Percentiles rank a stretch among this genome's conserved stretches.
Evolutionary conservation across 2,113 vertebrate genomes (phyloP).

Genomic region (Cromileptes altivelis): DNA sequence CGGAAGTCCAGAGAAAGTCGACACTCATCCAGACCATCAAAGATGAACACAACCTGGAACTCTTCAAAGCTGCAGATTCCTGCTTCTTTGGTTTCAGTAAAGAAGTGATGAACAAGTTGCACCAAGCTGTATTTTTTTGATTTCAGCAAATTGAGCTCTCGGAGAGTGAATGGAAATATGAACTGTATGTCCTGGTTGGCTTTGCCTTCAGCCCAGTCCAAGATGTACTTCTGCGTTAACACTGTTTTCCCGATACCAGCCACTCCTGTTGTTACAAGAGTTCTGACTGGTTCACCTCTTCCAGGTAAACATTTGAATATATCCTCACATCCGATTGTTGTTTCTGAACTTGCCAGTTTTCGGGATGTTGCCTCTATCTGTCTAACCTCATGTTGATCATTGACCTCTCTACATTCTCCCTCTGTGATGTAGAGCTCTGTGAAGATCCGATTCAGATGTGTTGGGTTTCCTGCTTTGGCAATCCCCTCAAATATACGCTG

Average conservation of each 20-base stretch:
- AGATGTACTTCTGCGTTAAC: constrained; percentile 36
- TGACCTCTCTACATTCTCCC: constrained; percentile 21
- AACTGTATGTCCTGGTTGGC: constrained; percentile 13
- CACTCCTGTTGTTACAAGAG: constrained; percentile 50
- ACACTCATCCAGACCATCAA: constrained; percentile 48
- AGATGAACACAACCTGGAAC: constrained; percentile 37
- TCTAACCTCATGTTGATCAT: constrained; percentile 42
- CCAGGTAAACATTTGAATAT: constrained; percentile 18
- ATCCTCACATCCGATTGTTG: neutral
- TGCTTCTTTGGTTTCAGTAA: constrained; percentile 40
- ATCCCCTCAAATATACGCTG: constrained; percentile 47
- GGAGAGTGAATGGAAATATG: constrained; percentile 37
- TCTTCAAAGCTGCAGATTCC: constrained; percentile 22
- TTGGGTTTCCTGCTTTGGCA: constrained; percentile 23
- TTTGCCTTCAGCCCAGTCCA: constrained; percentile 45
- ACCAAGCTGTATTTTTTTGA: constrained; percentile 28
- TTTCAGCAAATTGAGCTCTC: constrained; percentile 34
- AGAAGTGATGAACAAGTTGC: constrained; percentile 27
- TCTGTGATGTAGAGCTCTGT: constrained; percentile 61
- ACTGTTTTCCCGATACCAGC: constrained; percentile 46
- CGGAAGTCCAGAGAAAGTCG: constrained; percentile 42
- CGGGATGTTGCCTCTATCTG: constrained; percentile 10
- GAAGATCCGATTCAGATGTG: constrained; percentile 54
- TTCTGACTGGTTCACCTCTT: constrained; percentile 29
- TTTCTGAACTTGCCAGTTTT: neutral